Base-by-base conservation (phyloP, 2,888 invertebrate species). In the Aquatica leii region DNA sequence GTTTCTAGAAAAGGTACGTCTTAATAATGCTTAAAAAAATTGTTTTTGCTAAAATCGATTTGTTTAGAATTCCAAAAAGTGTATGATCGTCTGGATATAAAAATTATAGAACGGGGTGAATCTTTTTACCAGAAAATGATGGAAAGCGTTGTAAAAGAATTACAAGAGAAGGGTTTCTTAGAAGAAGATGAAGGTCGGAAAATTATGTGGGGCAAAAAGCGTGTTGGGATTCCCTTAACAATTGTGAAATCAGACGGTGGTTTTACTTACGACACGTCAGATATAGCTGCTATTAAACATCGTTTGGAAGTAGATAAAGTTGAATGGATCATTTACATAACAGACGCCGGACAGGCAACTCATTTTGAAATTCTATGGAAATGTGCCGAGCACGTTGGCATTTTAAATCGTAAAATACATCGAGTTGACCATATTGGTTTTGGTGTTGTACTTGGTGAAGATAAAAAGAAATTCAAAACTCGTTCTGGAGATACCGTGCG, bases 401-500 rank as follows among this genome's bases (percentile, higher is more conserved):
- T 95, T 76, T 71, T 80, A 18, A 85, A 89, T 72, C 87, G 88
- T 4, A 74, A 79, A 0, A 81, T 82, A 59, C 87, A 88, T 62
- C 87, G 92, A 60, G 83, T 97, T 0, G 96, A 98, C 80, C 95
- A 96, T 83, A 94, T 98, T 11, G 92, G 91, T 1, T 99, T 99
- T 81, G 99, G 99, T 11, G 94, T 98, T 5, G 99, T 99, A 0
- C 84, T 99, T 1, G 99, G 99, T 11, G 98, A 98, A 82, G 98
- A 99, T 83, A 96, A 94, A 77, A 99, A 99, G 80, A 99, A 98
- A 82, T 98, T 99, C 78, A 99, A 99, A 82, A 98, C 98, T 0
- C 87, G 99, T 48, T 97, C 98, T 1, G 98, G 98, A 0, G 98
- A 98, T 67, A 96, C 97, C 0, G 91, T 99, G 0, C 74, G 80